Evolutionary conservation across 2,888 invertebrate species (phyloP).

Genomic region (Lymantria monacha): DNA sequence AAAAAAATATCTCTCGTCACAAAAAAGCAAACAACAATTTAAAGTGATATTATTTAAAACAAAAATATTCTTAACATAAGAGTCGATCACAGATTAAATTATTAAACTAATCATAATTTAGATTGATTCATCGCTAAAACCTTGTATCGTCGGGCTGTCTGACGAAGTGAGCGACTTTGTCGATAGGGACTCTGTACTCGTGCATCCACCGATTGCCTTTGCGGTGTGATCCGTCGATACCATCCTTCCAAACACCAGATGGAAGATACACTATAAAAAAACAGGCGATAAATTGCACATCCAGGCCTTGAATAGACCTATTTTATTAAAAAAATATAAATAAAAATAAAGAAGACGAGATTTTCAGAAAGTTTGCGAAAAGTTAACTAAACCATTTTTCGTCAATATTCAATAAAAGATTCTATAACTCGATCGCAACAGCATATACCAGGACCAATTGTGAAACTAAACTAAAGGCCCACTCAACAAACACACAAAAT

Average conservation of each 20-base stretch:
- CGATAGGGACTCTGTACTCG: conserved; percentile 89
- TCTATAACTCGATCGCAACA: too few relatives aligned
- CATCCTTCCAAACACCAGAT: conserved; percentile 96
- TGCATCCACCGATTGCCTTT: conserved; percentile 96
- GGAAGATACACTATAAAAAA: conserved; percentile 89
- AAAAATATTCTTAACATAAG: not conserved
- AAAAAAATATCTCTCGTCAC: too few relatives aligned
- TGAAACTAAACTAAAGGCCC: too few relatives aligned
- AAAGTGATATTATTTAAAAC: not conserved
- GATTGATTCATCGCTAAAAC: conserved; percentile 75
- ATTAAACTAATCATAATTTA: not conserved
- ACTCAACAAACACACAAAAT: too few relatives aligned
- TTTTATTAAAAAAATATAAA: not conserved
- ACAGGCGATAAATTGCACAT: too few relatives aligned
- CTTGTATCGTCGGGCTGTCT: conserved; percentile 92
- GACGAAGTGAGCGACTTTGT: conserved; percentile 91
- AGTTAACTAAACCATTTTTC: too few relatives aligned
- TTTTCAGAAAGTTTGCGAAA: too few relatives aligned
- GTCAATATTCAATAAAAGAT: too few relatives aligned
- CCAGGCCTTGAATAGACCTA: too few relatives aligned
- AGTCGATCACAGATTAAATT: not conserved
- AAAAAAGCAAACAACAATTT: too few relatives aligned
- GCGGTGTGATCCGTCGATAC: conserved; percentile 91
- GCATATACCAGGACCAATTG: too few relatives aligned
- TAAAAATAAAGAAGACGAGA: not conserved